These are phyloP conservation scores for Gambusia holbrooki DNA, from an alignment of 2,113 vertebrate genomes.

Conservation along the genomic window DNA sequence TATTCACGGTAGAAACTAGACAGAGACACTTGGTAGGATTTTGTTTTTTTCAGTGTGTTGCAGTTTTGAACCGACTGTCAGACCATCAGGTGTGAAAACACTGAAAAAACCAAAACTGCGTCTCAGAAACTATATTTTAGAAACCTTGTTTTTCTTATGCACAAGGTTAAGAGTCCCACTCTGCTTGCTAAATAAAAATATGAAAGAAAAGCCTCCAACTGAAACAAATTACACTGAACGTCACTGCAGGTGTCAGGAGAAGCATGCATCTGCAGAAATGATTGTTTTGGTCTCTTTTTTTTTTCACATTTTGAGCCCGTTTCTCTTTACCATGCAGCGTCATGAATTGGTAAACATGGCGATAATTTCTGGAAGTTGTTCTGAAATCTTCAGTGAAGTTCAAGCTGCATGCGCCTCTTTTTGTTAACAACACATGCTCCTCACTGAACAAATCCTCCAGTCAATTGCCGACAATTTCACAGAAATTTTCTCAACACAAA, in stretches of 20 bases:
- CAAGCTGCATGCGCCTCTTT: neutral
- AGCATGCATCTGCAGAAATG: constrained; percentile 4
- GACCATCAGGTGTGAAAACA: too few relatives aligned
- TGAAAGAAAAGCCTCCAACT: neutral
- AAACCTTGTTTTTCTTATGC: neutral
- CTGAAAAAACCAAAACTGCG: neutral
- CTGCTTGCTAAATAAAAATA: neutral
- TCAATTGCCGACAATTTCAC: constrained; percentile 68
- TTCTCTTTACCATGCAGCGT: neutral
- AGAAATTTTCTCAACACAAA: constrained; percentile 48
- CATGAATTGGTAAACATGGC: neutral
- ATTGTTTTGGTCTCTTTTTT: neutral
- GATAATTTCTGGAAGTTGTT: neutral
- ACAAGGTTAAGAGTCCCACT: neutral
- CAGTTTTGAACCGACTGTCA: neutral
- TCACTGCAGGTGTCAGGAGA: neutral
- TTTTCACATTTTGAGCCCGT: neutral
- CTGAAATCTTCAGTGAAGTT: neutral
- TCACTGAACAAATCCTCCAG: constrained; percentile 56
- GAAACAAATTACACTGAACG: neutral
- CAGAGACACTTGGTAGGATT: too few relatives aligned
- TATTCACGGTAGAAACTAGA: too few relatives aligned
- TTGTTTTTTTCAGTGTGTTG: neutral
- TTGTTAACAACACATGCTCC: constrained; percentile 21
- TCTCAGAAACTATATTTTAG: neutral